These are phyloP conservation scores for Oncorhynchus gorbuscha DNA, from an alignment of 2,113 vertebrate species.

Conservation along the genomic window DNA sequence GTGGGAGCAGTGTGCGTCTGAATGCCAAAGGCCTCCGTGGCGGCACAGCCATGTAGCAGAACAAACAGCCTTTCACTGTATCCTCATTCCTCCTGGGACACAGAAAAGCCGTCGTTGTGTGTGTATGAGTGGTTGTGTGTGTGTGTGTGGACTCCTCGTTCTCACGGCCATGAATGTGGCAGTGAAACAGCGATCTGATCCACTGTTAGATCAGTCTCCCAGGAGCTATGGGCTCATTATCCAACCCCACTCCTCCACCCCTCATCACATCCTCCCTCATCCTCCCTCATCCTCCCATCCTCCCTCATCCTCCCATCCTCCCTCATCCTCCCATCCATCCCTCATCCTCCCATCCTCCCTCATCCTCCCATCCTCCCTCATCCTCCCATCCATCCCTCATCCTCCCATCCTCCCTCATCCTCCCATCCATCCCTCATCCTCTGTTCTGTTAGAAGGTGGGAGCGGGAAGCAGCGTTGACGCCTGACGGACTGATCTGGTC, in stretches of 20 bases:
- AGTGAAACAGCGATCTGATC: constrained; percentile 6
- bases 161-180: constrained; percentile 16
- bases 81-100: constrained; percentile 3
- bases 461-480: too few species aligned
- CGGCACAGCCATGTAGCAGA: constrained; percentile 10
- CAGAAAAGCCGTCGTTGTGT: constrained; percentile 12
- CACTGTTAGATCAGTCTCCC: not conserved
- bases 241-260: too few species aligned
- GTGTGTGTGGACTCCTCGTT: constrained; percentile 23
- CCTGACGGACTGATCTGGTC: too few species aligned
- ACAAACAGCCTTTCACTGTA: constrained; percentile 34
- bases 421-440: too few species aligned
- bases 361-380: too few species aligned
- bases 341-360: not conserved
- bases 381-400: too few species aligned
- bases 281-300: not conserved
- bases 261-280: not conserved
- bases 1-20: constrained; percentile 32
- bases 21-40: constrained; percentile 17
- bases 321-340: too few species aligned
- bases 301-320: not conserved
- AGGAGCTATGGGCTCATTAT: not conserved
- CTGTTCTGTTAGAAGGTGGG: too few species aligned
- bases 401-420: too few species aligned
- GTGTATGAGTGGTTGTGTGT: constrained; percentile 13